Conservation (phyloP, 2,797 vertebrate species). For the Crenuchus spilurus region DNA sequence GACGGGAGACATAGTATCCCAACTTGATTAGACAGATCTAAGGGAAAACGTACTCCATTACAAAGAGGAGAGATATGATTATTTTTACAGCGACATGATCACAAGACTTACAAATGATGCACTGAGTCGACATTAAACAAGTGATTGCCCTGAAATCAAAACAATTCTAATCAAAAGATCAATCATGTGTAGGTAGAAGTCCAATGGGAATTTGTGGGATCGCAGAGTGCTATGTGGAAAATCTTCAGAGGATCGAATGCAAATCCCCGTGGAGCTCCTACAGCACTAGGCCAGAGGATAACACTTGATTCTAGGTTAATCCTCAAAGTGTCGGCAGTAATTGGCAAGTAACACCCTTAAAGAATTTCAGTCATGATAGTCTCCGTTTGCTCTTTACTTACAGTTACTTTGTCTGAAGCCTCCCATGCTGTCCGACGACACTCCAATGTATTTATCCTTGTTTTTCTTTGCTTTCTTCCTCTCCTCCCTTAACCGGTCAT, state of each 20-base stretch:
- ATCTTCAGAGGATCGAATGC: constrained; percentile 22
- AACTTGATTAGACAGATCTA: constrained; percentile 46
- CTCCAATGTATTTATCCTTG: constrained; percentile 98
- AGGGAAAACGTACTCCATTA: constrained; percentile 38
- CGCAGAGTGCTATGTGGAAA: constrained; percentile 1
- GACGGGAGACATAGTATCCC: constrained; percentile 26
- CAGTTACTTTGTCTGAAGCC: constrained; percentile 90
- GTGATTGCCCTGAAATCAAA: constrained; percentile 43
- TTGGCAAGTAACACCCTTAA: constrained; percentile 18
- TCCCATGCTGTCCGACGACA: constrained; percentile 91
- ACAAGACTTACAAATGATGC: constrained; percentile 37
- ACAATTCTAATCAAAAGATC: constrained; percentile 54
- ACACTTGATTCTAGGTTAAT: constrained; percentile 23
- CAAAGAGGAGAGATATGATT: constrained; percentile 34
- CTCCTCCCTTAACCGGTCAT: constrained; percentile 93
- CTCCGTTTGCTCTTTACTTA: constrained; percentile 56
- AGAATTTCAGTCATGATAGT: neutral
- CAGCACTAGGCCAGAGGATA: constrained; percentile 1
- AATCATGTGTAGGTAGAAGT: constrained; percentile 24
- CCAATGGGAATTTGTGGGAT: constrained; percentile 22
- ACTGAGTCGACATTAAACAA: constrained; percentile 42
- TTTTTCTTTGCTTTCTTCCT: constrained; percentile 98
- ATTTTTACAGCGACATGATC: constrained; percentile 44
- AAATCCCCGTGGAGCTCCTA: constrained; percentile 32
- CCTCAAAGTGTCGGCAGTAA: constrained; percentile 13